phyloP scores from a whole-genome alignment of 1,140 invertebrate species.

The Riptortus pedestris region DNA sequence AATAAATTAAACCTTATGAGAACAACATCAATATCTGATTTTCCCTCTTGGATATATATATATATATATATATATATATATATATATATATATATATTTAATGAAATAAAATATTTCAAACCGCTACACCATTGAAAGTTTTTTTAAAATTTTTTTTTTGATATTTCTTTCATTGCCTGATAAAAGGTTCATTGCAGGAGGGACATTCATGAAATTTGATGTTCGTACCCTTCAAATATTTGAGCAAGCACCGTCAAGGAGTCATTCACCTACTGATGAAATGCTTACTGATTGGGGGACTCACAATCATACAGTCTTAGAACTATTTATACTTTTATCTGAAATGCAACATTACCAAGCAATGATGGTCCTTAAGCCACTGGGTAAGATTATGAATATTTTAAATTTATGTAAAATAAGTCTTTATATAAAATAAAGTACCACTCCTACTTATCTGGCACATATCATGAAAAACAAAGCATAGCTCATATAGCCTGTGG shows the following conservation, averaged over 20 bases:
- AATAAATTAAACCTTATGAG: no score
- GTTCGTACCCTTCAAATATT: conserved; percentile 42
- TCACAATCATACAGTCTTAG: conserved; percentile 64
- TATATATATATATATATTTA: no score
- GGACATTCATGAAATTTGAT: conserved; percentile 42
- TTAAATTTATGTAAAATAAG: not conserved
- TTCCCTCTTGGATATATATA: no score
- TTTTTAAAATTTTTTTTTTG: no score
- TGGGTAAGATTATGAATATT: conserved; percentile 33
- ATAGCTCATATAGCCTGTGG: not conserved
- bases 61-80: no score
- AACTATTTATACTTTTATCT: conserved; percentile 60
- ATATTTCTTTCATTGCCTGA: no score
- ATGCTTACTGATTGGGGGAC: conserved; percentile 66
- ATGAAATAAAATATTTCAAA: no score
- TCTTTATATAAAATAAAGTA: not conserved
- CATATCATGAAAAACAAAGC: not conserved
- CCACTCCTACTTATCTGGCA: not conserved
- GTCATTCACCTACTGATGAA: conserved; percentile 59
- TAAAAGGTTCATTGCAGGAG: no score
- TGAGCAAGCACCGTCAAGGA: conserved; percentile 37
- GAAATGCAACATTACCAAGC: conserved; percentile 61
- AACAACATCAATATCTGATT: no score
- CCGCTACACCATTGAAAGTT: no score
- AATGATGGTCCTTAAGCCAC: conserved; percentile 52